Percentiles rank a stretch among this genome's conserved stretches.
Evolutionary conservation across 2,797 vertebrate species (phyloP).

Genomic region (Gambelia wislizenii): DNA sequence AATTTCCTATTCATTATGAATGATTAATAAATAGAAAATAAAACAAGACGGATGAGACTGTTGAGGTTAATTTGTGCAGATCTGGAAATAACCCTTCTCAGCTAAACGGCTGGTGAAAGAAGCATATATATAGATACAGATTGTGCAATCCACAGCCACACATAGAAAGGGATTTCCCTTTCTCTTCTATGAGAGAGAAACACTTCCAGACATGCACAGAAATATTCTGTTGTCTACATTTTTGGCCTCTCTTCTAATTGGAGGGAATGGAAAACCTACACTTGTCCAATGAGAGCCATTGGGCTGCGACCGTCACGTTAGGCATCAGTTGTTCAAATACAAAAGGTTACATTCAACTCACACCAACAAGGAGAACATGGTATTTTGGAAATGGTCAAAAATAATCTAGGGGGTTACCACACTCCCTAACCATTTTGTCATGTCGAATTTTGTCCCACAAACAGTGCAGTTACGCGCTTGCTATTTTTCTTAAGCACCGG

Average conservation of each 20-base stretch:
- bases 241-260: neutral
- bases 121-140: slow-evolving; percentile 67
- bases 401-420: slow-evolving; percentile 16
- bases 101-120: slow-evolving; percentile 72
- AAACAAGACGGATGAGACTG: slow-evolving; percentile 65
- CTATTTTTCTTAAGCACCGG: neutral
- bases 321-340: slow-evolving; percentile 67
- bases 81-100: slow-evolving; percentile 70
- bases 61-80: slow-evolving; percentile 69
- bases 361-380: slow-evolving; percentile 58
- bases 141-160: slow-evolving; percentile 44
- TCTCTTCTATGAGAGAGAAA: slow-evolving; percentile 1
- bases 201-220: neutral
- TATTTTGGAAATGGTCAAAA: slow-evolving; percentile 61
- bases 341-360: slow-evolving; percentile 68
- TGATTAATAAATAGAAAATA: slow-evolving; percentile 54
- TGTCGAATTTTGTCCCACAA: neutral
- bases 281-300: neutral
- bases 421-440: neutral
- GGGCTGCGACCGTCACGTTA: no score
- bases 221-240: neutral
- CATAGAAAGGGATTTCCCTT: neutral
- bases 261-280: neutral
- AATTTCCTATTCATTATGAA: slow-evolving; percentile 17
- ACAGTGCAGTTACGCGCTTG: neutral